Base-by-base conservation (phyloP, 1,140 invertebrate species). In the Spodoptera litura region DNA sequence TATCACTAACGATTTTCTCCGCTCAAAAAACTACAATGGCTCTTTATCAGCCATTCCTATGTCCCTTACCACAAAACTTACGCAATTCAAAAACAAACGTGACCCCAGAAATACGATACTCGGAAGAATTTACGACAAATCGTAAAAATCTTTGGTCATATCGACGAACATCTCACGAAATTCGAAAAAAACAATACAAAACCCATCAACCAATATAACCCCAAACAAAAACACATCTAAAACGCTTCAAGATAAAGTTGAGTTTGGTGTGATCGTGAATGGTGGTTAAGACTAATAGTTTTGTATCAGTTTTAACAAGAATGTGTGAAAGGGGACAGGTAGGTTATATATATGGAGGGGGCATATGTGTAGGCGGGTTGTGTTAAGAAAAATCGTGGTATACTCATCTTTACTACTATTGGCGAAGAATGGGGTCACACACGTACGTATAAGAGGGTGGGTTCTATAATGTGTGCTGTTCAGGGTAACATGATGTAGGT, bases 331-430 rank as follows among this genome's bases (percentile, higher is more conserved):
- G 85, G 81, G 82, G 79, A 62, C 76, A 81, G 66, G 70, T 61
- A 71, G 81, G 38, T 20, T 20, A 0, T 20, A 20, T 44, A 44
- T 44, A 10, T 44, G 6, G 82, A 81, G 79, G 83, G 85, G 82
- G 79, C 78, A 78, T 66, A 25, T 81, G 73, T 83, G 84, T 84
- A 85, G 88, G 88, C 83, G 88, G 82, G 81, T 83, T 75, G 77
- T 72, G 77, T 79, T 70, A 81, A 78, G 81, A 85, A 86, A 88
- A 84, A 83, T 81, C 81, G 62, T 80, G 78, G 81, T 85, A 86
- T 87, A 83, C 71, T 73, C 52, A 66, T 68, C 84, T 80, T 81
- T 51, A 49, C 77, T 86, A 70, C 86, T 83, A 88, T 89, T 89
- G 88, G 88, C 51, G 83, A 87, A 89, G 74, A 44, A 78, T 76